These are phyloP conservation scores for Callaeas wilsoni DNA, from an alignment of 2,113 vertebrate species.

Conservation along the genomic window DNA sequence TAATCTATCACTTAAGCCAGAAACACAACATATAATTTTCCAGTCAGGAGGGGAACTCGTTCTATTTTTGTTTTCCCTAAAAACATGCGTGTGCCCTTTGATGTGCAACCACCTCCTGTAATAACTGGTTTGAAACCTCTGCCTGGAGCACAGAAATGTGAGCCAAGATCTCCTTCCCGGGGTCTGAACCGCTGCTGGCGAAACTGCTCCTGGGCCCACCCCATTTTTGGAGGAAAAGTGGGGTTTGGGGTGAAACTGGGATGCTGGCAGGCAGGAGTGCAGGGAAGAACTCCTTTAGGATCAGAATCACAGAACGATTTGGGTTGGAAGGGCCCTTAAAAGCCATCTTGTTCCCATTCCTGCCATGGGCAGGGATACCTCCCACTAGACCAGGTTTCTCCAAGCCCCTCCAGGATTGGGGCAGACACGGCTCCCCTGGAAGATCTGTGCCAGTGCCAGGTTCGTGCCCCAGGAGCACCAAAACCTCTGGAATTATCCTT, in stretches of 20 bases:
- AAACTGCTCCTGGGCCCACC: background rate
- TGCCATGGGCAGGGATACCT: background rate
- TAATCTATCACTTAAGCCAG: constrained; percentile 33
- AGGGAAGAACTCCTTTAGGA: background rate
- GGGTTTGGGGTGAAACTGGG: background rate
- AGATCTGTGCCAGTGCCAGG: background rate
- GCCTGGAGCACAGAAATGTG: background rate
- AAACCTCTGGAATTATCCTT: background rate
- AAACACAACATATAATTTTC: constrained; percentile 23
- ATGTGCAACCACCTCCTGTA: constrained; percentile 39
- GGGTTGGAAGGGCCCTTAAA: background rate
- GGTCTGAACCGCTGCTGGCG: background rate
- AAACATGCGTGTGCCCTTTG: constrained; percentile 3
- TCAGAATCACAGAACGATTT: background rate
- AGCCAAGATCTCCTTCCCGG: background rate
- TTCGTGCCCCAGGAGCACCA: background rate
- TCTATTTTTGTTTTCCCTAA: constrained; percentile 21
- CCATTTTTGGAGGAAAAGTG: background rate
- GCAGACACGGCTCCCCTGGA: background rate
- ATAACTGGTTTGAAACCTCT: constrained; percentile 6
- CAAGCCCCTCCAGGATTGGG: background rate
- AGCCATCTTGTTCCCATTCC: background rate
- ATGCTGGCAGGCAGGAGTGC: background rate
- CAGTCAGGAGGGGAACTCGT: background rate
- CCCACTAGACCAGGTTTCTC: background rate